Evolutionary conservation across 1,140 invertebrate species (phyloP).

Genomic region (Lepidotrigona ventralis): DNA sequence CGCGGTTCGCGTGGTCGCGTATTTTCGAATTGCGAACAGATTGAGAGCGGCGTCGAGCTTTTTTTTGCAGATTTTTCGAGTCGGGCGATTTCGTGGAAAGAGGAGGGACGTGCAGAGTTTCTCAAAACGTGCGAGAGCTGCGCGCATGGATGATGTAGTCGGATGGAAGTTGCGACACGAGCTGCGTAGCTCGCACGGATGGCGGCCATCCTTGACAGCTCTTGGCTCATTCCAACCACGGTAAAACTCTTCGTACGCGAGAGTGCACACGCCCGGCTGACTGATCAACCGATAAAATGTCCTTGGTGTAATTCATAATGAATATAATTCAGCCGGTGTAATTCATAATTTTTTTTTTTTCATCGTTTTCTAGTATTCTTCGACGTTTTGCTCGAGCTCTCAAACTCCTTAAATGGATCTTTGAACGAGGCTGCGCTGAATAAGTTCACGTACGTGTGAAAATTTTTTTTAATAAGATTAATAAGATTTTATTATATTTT

Average conservation of each 20-base stretch:
- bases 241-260: slow-evolving; percentile 43
- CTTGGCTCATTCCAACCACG: slow-evolving; percentile 59
- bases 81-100: background rate
- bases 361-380: background rate
- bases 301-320: slow-evolving; percentile 10
- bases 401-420: no score
- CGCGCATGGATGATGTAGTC: slow-evolving; percentile 55
- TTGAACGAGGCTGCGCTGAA: no score
- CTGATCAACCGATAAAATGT: slow-evolving; percentile 34
- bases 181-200: slow-evolving; percentile 44
- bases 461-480: no score
- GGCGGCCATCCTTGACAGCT: slow-evolving; percentile 73
- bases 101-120: background rate
- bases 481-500: no score
- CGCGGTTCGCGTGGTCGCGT: no score
- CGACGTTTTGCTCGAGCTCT: no score
- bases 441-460: no score
- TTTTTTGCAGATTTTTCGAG: background rate
- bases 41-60: no score
- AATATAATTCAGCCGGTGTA: no score
- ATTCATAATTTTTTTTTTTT: no score
- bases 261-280: slow-evolving; percentile 46
- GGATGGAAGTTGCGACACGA: slow-evolving; percentile 64
- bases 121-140: slow-evolving; percentile 15
- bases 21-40: no score